Evolutionary conservation across 2,113 vertebrate species (phyloP).

Genomic region (Python bivittatus): DNA sequence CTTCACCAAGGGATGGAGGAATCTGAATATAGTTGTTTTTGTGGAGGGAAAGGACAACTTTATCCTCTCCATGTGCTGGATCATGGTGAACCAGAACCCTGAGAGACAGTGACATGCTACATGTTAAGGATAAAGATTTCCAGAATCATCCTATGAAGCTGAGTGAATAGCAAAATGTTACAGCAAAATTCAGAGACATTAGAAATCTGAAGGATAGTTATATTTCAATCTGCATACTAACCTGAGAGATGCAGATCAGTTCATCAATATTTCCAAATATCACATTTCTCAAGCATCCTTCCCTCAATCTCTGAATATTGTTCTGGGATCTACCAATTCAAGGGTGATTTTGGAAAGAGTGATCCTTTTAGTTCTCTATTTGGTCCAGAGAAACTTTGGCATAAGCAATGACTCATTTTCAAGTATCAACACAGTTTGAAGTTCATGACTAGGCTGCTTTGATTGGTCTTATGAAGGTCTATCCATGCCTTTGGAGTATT

Average conservation of each 20-base stretch:
- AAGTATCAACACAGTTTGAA: not conserved
- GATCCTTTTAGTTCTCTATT: not conserved
- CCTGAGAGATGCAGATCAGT: not conserved
- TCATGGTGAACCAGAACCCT: not conserved
- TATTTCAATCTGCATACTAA: not conserved
- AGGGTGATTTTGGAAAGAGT: not conserved
- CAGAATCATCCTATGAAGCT: not conserved
- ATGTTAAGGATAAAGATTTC: not conserved
- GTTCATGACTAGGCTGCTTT: not conserved
- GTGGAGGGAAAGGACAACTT: not conserved
- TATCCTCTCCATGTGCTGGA: not conserved
- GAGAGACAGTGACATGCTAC: not conserved
- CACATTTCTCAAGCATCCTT: not conserved
- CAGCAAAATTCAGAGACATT: not conserved
- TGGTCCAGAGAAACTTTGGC: rapidly evolving
- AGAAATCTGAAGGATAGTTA: not conserved
- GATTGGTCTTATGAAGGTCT: not conserved
- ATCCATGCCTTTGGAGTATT: not conserved
- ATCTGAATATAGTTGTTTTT: not conserved
- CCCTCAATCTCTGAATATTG: not conserved
- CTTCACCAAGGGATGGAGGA: not conserved
- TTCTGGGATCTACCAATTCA: not conserved
- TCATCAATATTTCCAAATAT: not conserved
- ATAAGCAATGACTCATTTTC: not conserved
- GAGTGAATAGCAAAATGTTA: not conserved